Evolutionary conservation across 1,140 invertebrate genomes (phyloP), one percentile per base, ranked within the genome.

Genomic region (Rhizoglyphus robini): DNA sequence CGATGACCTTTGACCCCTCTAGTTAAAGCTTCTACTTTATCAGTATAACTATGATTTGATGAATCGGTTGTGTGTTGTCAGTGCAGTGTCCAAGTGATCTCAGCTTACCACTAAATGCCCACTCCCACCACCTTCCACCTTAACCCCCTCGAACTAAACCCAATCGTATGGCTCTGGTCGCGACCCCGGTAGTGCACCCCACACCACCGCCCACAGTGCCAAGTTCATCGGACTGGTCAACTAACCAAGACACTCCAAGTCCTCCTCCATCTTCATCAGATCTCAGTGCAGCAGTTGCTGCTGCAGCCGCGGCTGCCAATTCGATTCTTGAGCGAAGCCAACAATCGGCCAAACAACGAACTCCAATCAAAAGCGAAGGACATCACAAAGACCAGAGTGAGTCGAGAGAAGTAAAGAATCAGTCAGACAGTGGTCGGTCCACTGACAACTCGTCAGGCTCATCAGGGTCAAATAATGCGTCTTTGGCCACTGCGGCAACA

Each of bases 151-250:
- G n/a, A n/a, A n/a, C 36, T 41, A 8, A 41, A 41, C 36, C 36
- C 36, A n/a, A n/a, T n/a, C 36, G 51, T 54, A 54, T 54, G 51
- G 51, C 51, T 54, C 51, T 54, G 51, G 51, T 54, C 8, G 51
- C 51, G 18, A 41, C 36, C 8, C 36, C 36, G 36, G 36, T 32
- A 8, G 51, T 32, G 23, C 23, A 8, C 8, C 51, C 8, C 15
- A 5, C 51, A 54, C 20, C 51, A 54, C 51, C 36, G 8, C 18
- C 36, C 36, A 41, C 18, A 41, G 8, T 18, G 36, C 8, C 8
- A 8, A 5, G 15, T 54, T 25, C 51, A 54, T 32, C 51, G 23
- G 51, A 54, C 20, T 54, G 23, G 23, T 54, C 51, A 11, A 32
- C 51, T 25, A 8, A 25, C 51, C 23, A 25, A 25, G 8, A 54